phyloP scores from a whole-genome alignment of 92 coral and sea anemone genomes.

The Anthopleura xanthogrammica region DNA sequence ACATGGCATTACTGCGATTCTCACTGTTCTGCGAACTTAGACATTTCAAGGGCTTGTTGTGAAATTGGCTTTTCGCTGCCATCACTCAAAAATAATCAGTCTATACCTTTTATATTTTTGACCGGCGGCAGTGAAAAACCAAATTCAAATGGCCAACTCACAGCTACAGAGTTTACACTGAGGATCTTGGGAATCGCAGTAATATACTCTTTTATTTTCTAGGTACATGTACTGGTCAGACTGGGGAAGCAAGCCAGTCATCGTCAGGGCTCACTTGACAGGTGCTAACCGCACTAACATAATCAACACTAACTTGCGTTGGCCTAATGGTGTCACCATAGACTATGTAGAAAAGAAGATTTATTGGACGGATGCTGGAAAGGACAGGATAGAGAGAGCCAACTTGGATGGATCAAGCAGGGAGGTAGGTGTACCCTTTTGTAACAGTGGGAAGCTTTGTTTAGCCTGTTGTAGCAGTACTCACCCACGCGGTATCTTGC shows the following conservation, averaged over 20 bases:
- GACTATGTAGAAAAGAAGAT: constrained; percentile 60
- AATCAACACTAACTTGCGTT: constrained; percentile 45
- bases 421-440: constrained; percentile 38
- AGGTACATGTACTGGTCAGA: constrained; percentile 98
- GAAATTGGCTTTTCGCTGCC: too few relatives aligned
- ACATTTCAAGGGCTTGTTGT: too few relatives aligned
- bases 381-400: constrained; percentile 76
- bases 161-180: too few relatives aligned
- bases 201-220: background rate
- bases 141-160: too few relatives aligned
- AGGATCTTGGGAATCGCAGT: too few relatives aligned
- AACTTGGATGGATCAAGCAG: constrained; percentile 67
- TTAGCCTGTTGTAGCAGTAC: too few relatives aligned
- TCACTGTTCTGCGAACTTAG: too few relatives aligned
- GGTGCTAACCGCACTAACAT: constrained; percentile 56
- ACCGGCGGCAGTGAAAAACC: too few relatives aligned
- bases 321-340: constrained; percentile 93
- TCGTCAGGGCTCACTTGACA: constrained; percentile 78
- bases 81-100: too few relatives aligned
- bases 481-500: too few relatives aligned
- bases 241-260: constrained; percentile 76
- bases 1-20: too few relatives aligned
- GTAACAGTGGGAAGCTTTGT: background rate
- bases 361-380: constrained; percentile 95
- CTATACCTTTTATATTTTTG: too few relatives aligned